Evolutionary conservation across 2,888 invertebrate genomes (phyloP).

Genomic region (Colostygia pectinataria): DNA sequence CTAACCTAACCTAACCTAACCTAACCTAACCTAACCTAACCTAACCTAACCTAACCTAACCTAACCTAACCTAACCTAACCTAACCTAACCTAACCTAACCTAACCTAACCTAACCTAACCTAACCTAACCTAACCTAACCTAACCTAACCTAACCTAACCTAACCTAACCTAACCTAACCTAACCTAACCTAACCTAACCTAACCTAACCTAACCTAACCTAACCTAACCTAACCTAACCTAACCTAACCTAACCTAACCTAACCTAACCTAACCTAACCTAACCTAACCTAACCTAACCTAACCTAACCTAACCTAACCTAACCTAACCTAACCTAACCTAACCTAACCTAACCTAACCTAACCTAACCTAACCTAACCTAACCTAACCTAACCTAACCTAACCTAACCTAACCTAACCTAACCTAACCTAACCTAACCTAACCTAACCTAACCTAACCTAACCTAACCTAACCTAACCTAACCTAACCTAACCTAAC

Average conservation of each 20-base stretch:
- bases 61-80: conserved; percentile 25
- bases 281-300: conserved; percentile 35
- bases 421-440: conserved; percentile 32
- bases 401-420: neutral
- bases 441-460: conserved; percentile 30
- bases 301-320: conserved; percentile 30
- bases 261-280: conserved; percentile 37
- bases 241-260: conserved; percentile 33
- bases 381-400: conserved; percentile 22
- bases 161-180: conserved; percentile 34
- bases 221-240: conserved; percentile 39
- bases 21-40: conserved; percentile 29
- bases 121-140: conserved; percentile 37
- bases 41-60: conserved; percentile 29
- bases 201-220: conserved; percentile 41
- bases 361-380: conserved; percentile 30
- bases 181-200: conserved; percentile 37
- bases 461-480: conserved; percentile 32
- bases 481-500: conserved; percentile 29
- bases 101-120: conserved; percentile 40
- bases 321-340: conserved; percentile 34
- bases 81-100: conserved; percentile 33
- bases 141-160: conserved; percentile 39
- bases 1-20: conserved; percentile 33
- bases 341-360: conserved; percentile 34